Percentiles rank a stretch among this genome's conserved stretches.
These are phyloP conservation scores for Sebastes vulpes DNA, from an alignment of 2,797 vertebrate species.

Conservation along the genomic window DNA sequence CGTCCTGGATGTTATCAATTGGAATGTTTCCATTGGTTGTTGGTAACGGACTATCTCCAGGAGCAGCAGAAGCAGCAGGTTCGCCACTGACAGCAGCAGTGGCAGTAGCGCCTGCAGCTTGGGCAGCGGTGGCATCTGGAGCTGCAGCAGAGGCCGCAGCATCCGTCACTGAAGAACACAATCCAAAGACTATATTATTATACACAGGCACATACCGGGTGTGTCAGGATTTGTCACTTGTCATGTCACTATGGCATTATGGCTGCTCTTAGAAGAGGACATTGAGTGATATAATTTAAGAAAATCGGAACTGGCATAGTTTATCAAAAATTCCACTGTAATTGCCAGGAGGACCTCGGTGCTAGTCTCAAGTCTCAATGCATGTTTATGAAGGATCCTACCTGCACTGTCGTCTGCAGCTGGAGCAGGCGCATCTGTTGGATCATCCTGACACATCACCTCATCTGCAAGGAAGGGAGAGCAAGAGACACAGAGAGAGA, in stretches of 20 bases:
- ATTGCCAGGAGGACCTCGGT: neutral
- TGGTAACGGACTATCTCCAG: rapidly evolving
- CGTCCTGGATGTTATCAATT: rapidly evolving
- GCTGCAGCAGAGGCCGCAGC: too few relatives aligned
- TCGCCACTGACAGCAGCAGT: rapidly evolving
- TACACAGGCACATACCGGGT: neutral
- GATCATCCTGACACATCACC: conserved; percentile 51
- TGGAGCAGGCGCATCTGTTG: rapidly evolving
- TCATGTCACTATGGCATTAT: neutral
- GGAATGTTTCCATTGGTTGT: rapidly evolving
- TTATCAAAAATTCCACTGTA: neutral
- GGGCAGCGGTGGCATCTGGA: rapidly evolving
- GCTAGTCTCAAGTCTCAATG: neutral
- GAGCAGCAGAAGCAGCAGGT: neutral
- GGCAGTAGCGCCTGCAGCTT: rapidly evolving
- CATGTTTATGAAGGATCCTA: neutral
- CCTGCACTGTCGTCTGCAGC: rapidly evolving
- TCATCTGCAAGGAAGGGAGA: conserved; percentile 49
- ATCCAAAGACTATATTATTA: neutral
- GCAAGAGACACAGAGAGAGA: neutral
- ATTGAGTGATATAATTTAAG: neutral
- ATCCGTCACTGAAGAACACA: neutral
- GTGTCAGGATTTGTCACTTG: neutral
- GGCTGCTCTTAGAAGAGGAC: neutral
- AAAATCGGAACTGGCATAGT: neutral